phyloP scores from a whole-genome alignment of 2,797 vertebrate genomes.

The Setipinna tenuifilis region DNA sequence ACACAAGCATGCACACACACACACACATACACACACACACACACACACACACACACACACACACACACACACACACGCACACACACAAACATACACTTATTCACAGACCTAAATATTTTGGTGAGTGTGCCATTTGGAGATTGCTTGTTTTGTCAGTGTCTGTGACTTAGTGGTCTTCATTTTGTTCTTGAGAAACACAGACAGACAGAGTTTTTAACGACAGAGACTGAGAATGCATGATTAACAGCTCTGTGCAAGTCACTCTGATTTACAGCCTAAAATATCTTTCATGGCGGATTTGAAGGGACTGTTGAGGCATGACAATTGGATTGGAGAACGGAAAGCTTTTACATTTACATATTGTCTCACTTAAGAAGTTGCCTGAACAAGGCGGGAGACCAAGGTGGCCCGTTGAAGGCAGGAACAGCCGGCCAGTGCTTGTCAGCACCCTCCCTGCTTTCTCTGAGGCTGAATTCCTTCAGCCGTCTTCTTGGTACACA shows the following conservation, averaged over 20 bases:
- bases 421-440: neutral
- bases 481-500: conserved; percentile 1
- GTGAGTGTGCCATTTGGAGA: neutral
- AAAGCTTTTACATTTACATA: neutral
- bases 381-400: neutral
- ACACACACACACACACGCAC: neutral
- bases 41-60: neutral
- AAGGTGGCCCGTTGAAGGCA: neutral
- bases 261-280: neutral
- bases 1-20: neutral
- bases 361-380: neutral
- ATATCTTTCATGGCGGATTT: neutral
- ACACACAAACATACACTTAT: neutral
- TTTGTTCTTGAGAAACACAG: conserved; percentile 3
- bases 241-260: conserved; percentile 3
- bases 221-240: neutral
- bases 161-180: neutral
- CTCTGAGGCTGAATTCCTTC: neutral
- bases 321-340: neutral
- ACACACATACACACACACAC: neutral
- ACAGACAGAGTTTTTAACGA: conserved; percentile 7
- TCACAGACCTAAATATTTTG: neutral
- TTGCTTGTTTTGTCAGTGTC: neutral
- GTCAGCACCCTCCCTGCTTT: neutral
- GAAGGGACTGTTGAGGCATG: neutral